Evolutionary conservation across 2,888 invertebrate genomes (phyloP), one percentile per base, ranked within the genome.

Genomic region (Coelopa pilipes): DNA sequence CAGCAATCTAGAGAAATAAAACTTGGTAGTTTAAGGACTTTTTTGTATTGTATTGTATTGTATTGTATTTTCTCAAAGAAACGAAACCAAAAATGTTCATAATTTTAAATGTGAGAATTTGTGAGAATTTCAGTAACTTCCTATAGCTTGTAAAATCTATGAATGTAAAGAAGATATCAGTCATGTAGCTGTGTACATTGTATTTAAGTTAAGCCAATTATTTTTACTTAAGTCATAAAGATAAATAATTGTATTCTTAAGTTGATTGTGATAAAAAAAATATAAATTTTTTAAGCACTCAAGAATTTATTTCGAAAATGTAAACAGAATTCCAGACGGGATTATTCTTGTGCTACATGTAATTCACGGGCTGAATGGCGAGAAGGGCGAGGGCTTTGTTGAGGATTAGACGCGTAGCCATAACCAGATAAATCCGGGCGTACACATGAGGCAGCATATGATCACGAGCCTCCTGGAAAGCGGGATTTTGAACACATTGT

Each of bases 401-500:
- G 69, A 94, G 89, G 62, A 93, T 90, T 78, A 90, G 88, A 76
- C 92, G 90, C 47, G 94, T 82, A 50, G 91, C 90, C 83, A 88
- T 90, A 49, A 95, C 82, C 82, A 95, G 89, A 83, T 92, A 91
- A 60, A 95, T 89, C 79, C 94, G 90, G 17, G 93, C 92, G 84
- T 90, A 90, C 82, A 94, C 88, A 7, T 90, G 87, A 7, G 92
- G 91, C 80, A 93, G 87, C 77, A 94, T 88, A 83, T 94, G 93
- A 66, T 88, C 87, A 80, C 93, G 89, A 50, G 91, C 90, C 81
- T 92, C 92, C 93, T 94, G 88, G 68, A 45, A 24, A 9, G 50
- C n/a, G 17, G 21, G 12, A 10, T 24, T 45, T 15, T 2, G 9
- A 45, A 69, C 24, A 11, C 19, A 50, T 10, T 24, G 11, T n/a